phyloP scores from a whole-genome alignment of 2,888 invertebrate genomes.

The Ischnus inquisitorius region DNA sequence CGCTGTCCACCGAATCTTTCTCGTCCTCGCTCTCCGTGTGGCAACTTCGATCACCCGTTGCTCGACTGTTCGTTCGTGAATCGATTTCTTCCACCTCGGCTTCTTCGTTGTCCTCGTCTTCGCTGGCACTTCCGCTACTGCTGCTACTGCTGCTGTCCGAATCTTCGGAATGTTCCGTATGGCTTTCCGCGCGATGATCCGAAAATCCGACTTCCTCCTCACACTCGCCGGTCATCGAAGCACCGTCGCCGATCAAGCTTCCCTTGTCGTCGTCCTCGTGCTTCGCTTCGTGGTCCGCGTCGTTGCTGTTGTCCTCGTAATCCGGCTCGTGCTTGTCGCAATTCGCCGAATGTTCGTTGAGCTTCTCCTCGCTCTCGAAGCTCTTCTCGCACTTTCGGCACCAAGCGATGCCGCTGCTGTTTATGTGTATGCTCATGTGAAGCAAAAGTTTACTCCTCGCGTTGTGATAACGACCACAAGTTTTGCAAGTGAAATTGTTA shows the following conservation, averaged over 20 bases:
- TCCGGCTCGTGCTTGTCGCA: conserved; percentile 74
- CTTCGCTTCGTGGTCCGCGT: conserved; percentile 74
- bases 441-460: conserved; percentile 87
- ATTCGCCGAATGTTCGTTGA: conserved; percentile 77
- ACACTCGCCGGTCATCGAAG: conserved; percentile 73
- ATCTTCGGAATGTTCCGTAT: conserved; percentile 67
- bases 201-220: conserved; percentile 74
- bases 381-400: conserved; percentile 81
- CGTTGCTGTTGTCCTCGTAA: conserved; percentile 73
- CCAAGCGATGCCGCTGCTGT: conserved; percentile 81
- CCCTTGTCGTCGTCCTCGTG: conserved; percentile 76
- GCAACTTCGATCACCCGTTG: conserved; percentile 73
- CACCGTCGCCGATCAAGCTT: conserved; percentile 75
- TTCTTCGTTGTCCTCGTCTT: conserved; percentile 67
- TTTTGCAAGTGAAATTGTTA: conserved; percentile 87
- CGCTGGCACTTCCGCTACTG: conserved; percentile 43
- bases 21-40: conserved; percentile 75
- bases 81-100: conserved; percentile 73
- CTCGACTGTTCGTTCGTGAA: conserved; percentile 73
- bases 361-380: conserved; percentile 78
- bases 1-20: conserved; percentile 21
- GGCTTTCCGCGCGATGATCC: conserved; percentile 67
- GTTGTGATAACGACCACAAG: conserved; percentile 87
- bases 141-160: conserved; percentile 57
- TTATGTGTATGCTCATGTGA: conserved; percentile 88